Conservation (phyloP, 1,140 invertebrate species). For the Aphelinus certus region DNA sequence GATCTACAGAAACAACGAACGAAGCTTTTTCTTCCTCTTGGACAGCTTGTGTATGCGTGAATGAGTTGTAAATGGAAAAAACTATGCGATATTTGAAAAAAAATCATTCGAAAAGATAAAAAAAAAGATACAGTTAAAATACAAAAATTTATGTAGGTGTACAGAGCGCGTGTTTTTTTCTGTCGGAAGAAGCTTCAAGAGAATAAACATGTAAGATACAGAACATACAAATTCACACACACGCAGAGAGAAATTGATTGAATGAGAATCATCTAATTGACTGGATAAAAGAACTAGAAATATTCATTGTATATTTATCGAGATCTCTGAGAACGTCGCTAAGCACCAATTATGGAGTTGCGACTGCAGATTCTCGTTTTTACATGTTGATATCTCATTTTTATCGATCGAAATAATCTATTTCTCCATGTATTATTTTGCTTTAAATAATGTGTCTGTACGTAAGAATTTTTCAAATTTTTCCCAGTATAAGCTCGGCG, state of each 20-base stretch:
- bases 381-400: not conserved
- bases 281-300: not conserved
- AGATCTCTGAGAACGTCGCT: constrained; percentile 2
- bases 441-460: constrained; percentile 6
- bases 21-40: constrained; percentile 38
- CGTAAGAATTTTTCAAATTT: constrained; percentile 24
- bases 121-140: not conserved
- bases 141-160: not conserved
- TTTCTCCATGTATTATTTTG: constrained; percentile 34
- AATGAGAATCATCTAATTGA: constrained; percentile 1
- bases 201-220: constrained; percentile 9
- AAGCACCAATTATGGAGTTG: constrained; percentile 8
- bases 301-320: constrained; percentile 21
- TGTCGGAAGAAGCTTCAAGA: constrained; percentile 13
- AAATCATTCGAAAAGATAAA: constrained; percentile 3
- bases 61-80: not conserved
- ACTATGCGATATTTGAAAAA: not conserved
- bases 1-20: constrained; percentile 38
- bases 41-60: not conserved
- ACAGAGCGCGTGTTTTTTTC: not conserved
- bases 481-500: constrained; percentile 23
- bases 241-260: not conserved
- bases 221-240: not conserved
- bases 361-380: not conserved
- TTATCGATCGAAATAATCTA: not conserved